phyloP scores from a whole-genome alignment of 2,888 invertebrate genomes.

The Beris chalybata region DNA sequence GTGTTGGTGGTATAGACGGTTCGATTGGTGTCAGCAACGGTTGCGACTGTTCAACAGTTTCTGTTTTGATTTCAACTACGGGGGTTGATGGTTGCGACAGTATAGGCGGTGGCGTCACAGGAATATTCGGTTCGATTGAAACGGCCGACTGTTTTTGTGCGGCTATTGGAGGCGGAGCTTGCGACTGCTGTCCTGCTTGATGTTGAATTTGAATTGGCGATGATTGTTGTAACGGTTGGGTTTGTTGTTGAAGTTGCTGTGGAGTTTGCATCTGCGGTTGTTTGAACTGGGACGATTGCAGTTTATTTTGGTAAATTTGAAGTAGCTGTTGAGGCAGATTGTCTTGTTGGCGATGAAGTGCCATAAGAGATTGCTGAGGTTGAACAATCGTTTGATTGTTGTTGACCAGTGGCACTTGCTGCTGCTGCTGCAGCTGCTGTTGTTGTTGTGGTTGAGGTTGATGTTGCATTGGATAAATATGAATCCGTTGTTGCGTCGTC shows the following conservation, averaged over 20 bases:
- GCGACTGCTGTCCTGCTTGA: constrained; percentile 41
- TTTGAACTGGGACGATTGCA: constrained; percentile 38
- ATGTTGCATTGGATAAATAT: constrained; percentile 53
- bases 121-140: constrained; percentile 48
- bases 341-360: constrained; percentile 39
- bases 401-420: constrained; percentile 36
- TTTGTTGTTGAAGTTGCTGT: constrained; percentile 34
- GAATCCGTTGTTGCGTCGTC: constrained; percentile 47
- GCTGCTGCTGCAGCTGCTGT: constrained; percentile 34
- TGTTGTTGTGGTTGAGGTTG: constrained; percentile 43
- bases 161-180: constrained; percentile 26
- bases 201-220: constrained; percentile 36
- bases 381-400: constrained; percentile 36
- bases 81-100: constrained; percentile 21
- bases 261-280: constrained; percentile 34
- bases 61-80: constrained; percentile 37
- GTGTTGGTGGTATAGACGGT: background rate
- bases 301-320: constrained; percentile 21
- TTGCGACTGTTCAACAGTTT: constrained; percentile 39
- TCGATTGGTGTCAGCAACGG: constrained; percentile 34
- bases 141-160: constrained; percentile 45
- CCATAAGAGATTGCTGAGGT: constrained; percentile 35
- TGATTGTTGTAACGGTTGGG: constrained; percentile 34
- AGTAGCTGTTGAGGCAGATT: constrained; percentile 35
- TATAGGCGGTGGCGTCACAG: constrained; percentile 23